phyloP scores from a whole-genome alignment of 2,888 invertebrate genomes.

The Cremastinae sp. region DNA sequence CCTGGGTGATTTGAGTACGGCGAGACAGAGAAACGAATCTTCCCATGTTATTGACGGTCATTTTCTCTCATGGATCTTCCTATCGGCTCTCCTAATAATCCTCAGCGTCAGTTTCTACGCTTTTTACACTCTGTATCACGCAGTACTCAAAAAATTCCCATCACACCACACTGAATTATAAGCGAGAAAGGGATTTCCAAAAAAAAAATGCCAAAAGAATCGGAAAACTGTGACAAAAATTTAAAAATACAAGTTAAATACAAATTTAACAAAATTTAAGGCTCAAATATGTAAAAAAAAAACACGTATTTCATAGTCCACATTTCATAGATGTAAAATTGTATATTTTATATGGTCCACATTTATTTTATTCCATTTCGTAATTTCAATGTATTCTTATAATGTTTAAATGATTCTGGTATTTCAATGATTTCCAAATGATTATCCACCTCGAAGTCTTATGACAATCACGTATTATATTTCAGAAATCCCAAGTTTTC shows the following conservation, averaged over 20 bases:
- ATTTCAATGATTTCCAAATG: too few relatives aligned
- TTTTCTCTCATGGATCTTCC: slow-evolving; percentile 91
- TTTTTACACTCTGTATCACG: slow-evolving; percentile 91
- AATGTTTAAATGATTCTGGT: too few relatives aligned
- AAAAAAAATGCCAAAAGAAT: background rate
- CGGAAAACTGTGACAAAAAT: background rate
- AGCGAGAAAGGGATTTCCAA: slow-evolving; percentile 65
- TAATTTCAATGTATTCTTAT: too few relatives aligned
- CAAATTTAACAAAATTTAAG: too few relatives aligned
- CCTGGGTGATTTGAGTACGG: slow-evolving; percentile 80
- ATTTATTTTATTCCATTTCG: too few relatives aligned
- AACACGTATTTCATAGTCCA: too few relatives aligned
- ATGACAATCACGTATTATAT: too few relatives aligned
- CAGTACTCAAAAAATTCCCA: slow-evolving; percentile 91
- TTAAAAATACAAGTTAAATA: background rate
- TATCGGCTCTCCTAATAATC: slow-evolving; percentile 89
- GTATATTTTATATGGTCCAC: too few relatives aligned
- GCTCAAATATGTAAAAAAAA: too few relatives aligned
- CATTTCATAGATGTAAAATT: too few relatives aligned
- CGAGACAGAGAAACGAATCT: slow-evolving; percentile 75
- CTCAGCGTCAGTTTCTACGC: slow-evolving; percentile 91
- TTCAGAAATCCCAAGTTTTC: too few relatives aligned
- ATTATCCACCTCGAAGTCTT: too few relatives aligned
- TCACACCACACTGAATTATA: slow-evolving; percentile 90
- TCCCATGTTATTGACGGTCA: slow-evolving; percentile 88